phyloP scores from a whole-genome alignment of 2,888 invertebrate species.

The Deilephila elpenor region DNA sequence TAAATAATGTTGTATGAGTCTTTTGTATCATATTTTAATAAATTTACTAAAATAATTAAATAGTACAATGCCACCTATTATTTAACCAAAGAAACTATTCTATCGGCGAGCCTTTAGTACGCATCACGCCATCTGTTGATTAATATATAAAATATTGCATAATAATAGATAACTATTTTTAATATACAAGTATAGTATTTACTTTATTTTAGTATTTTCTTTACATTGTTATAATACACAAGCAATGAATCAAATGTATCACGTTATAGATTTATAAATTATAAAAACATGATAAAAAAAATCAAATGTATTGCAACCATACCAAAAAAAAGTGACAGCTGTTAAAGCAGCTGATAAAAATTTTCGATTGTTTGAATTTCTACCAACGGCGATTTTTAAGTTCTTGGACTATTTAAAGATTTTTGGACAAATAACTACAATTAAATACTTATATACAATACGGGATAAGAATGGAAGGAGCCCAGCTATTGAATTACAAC shows the following conservation, averaged over 20 bases:
- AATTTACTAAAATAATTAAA: neutral
- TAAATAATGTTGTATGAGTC: too few relatives aligned
- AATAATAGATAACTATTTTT: neutral
- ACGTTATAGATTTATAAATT: neutral
- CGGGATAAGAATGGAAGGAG: conserved; percentile 54
- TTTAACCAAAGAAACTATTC: neutral
- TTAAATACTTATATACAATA: neutral
- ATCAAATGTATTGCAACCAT: neutral
- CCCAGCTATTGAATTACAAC: conserved; percentile 51
- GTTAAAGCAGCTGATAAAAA: conserved; percentile 19
- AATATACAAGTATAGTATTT: neutral
- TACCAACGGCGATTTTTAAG: conserved; percentile 45
- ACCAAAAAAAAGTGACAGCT: conserved; percentile 20
- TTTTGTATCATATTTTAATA: neutral
- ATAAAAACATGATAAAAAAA: neutral
- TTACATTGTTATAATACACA: too few relatives aligned
- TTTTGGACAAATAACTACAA: neutral
- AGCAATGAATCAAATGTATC: neutral
- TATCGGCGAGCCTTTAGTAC: neutral
- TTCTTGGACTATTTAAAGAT: too few relatives aligned
- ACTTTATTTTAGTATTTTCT: neutral
- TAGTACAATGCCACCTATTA: neutral
- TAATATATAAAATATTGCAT: neutral
- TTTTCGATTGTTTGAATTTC: conserved; percentile 40
- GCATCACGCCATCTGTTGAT: neutral